A percentile compares a stretch with the other conserved stretches of the same genome.
phyloP scores from a whole-genome alignment of 2,888 invertebrate species.

The Limnephilus auricula region DNA sequence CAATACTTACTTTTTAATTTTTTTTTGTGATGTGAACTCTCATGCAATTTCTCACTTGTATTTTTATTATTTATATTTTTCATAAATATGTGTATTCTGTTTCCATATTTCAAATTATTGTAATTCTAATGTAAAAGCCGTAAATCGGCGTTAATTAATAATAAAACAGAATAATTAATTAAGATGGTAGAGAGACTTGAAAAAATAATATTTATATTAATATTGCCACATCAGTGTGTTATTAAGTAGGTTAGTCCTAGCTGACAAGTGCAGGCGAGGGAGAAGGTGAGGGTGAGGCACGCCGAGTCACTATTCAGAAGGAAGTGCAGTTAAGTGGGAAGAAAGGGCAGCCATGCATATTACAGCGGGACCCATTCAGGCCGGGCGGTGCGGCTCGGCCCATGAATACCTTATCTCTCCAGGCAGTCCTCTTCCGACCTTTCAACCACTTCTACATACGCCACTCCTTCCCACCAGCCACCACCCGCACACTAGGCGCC shows the following conservation, averaged over 20 bases:
- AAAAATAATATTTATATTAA: not conserved
- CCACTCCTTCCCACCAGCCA: not conserved
- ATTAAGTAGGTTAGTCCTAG: not conserved
- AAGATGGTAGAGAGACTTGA: not conserved
- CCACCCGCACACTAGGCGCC: not conserved
- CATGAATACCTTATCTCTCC: conserved; percentile 39
- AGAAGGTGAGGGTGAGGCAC: not conserved
- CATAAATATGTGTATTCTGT: too few species aligned
- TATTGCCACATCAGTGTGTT: not conserved
- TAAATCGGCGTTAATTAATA: too few species aligned
- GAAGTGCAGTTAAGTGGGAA: not conserved
- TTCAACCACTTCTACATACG: not conserved
- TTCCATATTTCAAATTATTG: too few species aligned
- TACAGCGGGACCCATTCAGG: conserved; percentile 25
- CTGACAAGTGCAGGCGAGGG: not conserved
- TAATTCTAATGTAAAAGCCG: too few species aligned
- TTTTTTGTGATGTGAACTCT: too few species aligned
- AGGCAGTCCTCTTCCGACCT: not conserved
- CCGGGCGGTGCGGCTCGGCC: not conserved
- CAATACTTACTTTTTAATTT: too few species aligned
- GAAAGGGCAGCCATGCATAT: conserved; percentile 31
- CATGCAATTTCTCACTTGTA: too few species aligned
- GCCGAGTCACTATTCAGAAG: not conserved
- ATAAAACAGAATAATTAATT: too few species aligned
- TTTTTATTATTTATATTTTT: too few species aligned